Percentiles rank a stretch among this genome's conserved stretches.
Evolutionary conservation across 2,888 invertebrate genomes (phyloP).

Genomic region (Microctonus aethiopoides): DNA sequence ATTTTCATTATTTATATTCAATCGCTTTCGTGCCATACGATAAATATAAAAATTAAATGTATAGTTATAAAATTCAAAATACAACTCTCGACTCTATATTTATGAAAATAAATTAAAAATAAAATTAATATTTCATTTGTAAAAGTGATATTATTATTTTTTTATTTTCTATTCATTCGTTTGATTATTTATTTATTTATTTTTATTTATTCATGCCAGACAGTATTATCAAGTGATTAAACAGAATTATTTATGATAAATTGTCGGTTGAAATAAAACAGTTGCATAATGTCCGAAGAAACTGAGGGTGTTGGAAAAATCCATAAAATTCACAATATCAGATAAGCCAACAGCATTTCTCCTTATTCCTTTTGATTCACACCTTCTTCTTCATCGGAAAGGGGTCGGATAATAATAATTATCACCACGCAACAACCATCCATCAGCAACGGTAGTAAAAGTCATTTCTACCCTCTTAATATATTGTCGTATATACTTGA

Average conservation of each 20-base stretch:
- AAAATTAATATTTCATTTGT: no score
- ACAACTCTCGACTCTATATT: no score
- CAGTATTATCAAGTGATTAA: no score
- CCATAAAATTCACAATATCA: conserved; percentile 40
- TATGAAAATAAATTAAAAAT: no score
- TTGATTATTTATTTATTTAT: no score
- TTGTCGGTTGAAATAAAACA: no score
- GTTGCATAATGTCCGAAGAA: no score
- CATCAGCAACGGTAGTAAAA: conserved; percentile 33
- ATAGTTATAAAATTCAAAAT: not conserved
- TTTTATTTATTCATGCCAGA: not conserved
- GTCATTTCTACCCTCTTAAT: conserved; percentile 12
- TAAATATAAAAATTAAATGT: not conserved
- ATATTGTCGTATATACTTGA: not conserved
- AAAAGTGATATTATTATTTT: not conserved
- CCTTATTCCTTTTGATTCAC: conserved; percentile 21
- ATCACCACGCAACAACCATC: conserved; percentile 39
- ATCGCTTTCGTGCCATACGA: not conserved
- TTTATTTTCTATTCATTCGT: no score
- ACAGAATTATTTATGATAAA: no score
- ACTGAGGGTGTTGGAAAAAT: conserved; percentile 7
- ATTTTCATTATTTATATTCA: conserved; percentile 12
- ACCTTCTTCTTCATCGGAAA: conserved; percentile 13
- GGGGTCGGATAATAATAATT: conserved; percentile 38
- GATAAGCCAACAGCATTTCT: conserved; percentile 23